Base-by-base conservation (phyloP, 2,797 vertebrate genomes). In the Arremon brunneinucha region DNA sequence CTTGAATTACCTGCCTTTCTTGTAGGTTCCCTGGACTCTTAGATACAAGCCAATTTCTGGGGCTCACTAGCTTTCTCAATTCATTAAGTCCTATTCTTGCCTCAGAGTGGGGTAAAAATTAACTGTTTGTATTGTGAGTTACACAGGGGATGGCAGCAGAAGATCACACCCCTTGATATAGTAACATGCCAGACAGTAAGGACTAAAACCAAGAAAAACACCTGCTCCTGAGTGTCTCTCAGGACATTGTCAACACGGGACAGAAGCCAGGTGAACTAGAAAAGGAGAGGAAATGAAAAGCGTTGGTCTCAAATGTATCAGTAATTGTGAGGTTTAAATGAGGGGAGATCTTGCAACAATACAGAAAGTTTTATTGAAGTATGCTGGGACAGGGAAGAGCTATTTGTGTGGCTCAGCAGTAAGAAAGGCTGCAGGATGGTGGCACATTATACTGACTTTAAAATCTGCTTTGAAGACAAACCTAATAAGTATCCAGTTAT, bases 291-390 rank as follows among this genome's bases (percentile, higher is more conserved):
- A 72, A 83, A 55, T 12, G 1, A 56, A 52, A 63, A 53, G 14
- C 0, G 0, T 5, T 49, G 21, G 20, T 17, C 12, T 2, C 32
- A 50, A 11, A 20, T 23, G 11, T 39, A 20, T 32, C 14, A 14
- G 47, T 68, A 35, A n/a, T 30, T 8, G 6, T 1, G 6, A 18
- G 28, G 11, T 1, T 50, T 46, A 60, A 69, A 26, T 1, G 12
- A 68, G 4, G 9, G 4, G 20, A 55, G 11, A 11, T 57, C 24
- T 69, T 49, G 30, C 27, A 76, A 64, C 10, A 18, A 10, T 4
- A 39, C 5, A 63, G 30, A 14, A 56, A 56, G 15, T 39, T 63
- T 63, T 71, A 41, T 68, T 60, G 26, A 28, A 59, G 13, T 10
- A 4, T 12, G 16, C 24, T 3, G 9, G 35, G 55, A 17, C 3